These are phyloP conservation scores for Sylvia borin DNA, from an alignment of 2,797 vertebrate genomes.

Conservation along the genomic window DNA sequence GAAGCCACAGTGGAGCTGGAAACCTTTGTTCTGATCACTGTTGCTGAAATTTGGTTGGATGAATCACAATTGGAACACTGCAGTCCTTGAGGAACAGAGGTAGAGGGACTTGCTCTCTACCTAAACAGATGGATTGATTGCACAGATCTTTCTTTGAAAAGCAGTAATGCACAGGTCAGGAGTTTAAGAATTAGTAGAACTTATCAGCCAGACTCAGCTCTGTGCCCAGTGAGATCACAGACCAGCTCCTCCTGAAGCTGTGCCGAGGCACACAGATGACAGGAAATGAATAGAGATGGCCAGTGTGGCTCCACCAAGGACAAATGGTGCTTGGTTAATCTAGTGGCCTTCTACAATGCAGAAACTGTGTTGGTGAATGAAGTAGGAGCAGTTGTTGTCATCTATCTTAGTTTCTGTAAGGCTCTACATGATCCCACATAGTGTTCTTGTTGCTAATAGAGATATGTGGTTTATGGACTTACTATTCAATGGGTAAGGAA, in stretches of 20 bases:
- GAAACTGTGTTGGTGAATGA: neutral
- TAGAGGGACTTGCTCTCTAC: neutral
- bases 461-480: neutral
- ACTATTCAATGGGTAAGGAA: neutral
- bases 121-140: neutral
- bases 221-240: neutral
- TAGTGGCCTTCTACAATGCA: neutral
- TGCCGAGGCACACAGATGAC: neutral
- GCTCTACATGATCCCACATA: neutral
- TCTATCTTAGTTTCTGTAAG: neutral
- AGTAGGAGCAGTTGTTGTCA: neutral
- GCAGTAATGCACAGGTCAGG: neutral
- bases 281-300: neutral
- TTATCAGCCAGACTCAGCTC: neutral
- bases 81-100: neutral
- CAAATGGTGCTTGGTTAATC: neutral
- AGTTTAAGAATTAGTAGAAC: neutral
- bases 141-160: neutral
- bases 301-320: neutral
- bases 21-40: neutral
- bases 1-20: neutral
- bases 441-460: neutral
- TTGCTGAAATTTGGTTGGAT: neutral
- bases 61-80: neutral
- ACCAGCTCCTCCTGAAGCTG: neutral